Evolutionary conservation across 2,888 invertebrate species (phyloP).

Genomic region (Drosophila atripex): DNA sequence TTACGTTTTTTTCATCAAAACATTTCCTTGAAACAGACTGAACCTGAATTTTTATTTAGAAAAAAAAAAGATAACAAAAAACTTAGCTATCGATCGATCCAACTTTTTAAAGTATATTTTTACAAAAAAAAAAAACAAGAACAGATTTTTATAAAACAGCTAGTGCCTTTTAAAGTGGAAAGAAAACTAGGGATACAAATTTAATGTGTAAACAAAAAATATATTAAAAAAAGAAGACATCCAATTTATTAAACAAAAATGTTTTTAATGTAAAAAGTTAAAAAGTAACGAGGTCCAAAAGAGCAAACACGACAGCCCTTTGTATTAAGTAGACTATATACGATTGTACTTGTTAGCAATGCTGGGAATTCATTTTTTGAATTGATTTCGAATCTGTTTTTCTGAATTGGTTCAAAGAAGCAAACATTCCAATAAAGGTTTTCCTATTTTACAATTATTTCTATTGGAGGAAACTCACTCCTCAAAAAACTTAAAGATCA

Average conservation of each 20-base stretch:
- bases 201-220: background rate
- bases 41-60: slow-evolving; percentile 62
- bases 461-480: background rate
- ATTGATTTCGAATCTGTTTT: background rate
- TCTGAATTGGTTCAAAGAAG: slow-evolving; percentile 17
- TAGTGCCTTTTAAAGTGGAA: slow-evolving; percentile 70
- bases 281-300: slow-evolving; percentile 49
- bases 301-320: slow-evolving; percentile 34
- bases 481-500: background rate
- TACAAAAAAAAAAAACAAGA: slow-evolving; percentile 45
- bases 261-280: slow-evolving; percentile 13
- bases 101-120: slow-evolving; percentile 41
- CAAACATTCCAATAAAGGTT: background rate
- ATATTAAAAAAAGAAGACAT: slow-evolving; percentile 11
- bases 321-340: slow-evolving; percentile 47
- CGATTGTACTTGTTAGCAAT: background rate
- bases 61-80: slow-evolving; percentile 43
- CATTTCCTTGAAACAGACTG: slow-evolving; percentile 77
- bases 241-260: slow-evolving; percentile 36
- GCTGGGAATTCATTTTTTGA: background rate
- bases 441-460: background rate
- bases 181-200: slow-evolving; percentile 62
- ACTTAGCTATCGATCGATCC: slow-evolving; percentile 60
- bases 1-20: slow-evolving; percentile 62
- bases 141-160: slow-evolving; percentile 71